Evolutionary conservation across 2,113 vertebrate genomes (phyloP), one percentile per base, ranked within the genome.

Genomic region (Verasper variegatus): DNA sequence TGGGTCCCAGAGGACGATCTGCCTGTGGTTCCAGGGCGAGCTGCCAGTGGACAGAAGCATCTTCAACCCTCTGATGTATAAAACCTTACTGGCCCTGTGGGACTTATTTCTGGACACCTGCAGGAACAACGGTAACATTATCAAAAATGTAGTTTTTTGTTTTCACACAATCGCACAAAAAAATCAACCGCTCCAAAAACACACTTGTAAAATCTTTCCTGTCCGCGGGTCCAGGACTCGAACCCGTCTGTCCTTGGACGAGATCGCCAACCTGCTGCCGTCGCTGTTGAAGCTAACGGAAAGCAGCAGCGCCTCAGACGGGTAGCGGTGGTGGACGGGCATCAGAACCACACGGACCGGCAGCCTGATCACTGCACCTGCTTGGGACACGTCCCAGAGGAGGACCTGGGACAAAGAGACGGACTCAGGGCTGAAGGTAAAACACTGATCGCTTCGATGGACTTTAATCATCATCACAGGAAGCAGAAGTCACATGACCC

Each of bases 21-120:
- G 97, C 84, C 98, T 94, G 61, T 97, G 96, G 93, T 99, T 99
- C 97, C 97, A 98, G 12, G 78, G 80, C 0, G 97, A 98, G 0
- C 86, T 96, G 71, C 97, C 97, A 0, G 97, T 97, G 81, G 97
- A 97, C 60, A 98, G 84, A 21, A 99, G 90, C 89, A 96, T 97
- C 70, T 95, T 95, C 86, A 96, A 20, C 31, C 95, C 94, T 85
- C 94, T 92, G 60, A 98, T 92, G 87, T 96, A 98, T 76, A 98
- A 81, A 42, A 99, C 96, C 80, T 97, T 98, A 88, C 77, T 96
- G 76, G 92, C 94, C 86, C 77, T 94, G 86, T 97, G 97, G 31
- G 91, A 91, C 70, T 88, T 95, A 76, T 82, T 92, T 87, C 35
- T 91, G 70, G 94, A 93, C 80, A 97, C 97, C 97, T 99, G 85